phyloP scores from a whole-genome alignment of 2,113 vertebrate species.

The Pycnonotus jocosus region DNA sequence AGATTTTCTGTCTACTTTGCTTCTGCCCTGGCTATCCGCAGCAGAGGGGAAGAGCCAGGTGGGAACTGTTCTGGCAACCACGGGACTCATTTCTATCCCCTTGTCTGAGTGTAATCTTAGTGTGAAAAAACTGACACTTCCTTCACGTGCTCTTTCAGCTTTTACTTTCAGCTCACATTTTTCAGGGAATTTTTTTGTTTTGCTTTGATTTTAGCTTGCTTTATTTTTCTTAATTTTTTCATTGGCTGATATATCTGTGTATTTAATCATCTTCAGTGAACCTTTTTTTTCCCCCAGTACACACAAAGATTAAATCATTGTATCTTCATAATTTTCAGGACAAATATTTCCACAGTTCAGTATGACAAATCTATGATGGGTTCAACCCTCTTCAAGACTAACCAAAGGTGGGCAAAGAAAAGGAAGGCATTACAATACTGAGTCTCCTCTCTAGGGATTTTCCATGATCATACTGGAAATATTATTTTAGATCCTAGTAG shows the following conservation, averaged over 20 bases:
- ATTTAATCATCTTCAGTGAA: neutral
- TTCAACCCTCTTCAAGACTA: neutral
- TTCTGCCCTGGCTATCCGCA: neutral
- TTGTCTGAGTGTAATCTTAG: neutral
- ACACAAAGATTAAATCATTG: neutral
- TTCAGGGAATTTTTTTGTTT: neutral
- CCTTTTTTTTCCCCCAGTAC: accelerated
- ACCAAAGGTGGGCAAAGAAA: neutral
- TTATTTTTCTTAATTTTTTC: neutral
- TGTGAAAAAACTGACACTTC: neutral
- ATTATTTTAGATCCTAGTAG: neutral
- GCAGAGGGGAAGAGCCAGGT: neutral
- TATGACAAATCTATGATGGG: neutral
- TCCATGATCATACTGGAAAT: neutral
- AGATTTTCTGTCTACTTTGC: neutral
- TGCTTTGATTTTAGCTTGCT: neutral
- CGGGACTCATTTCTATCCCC: neutral
- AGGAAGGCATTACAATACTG: neutral
- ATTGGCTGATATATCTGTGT: neutral
- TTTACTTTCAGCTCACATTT: neutral
- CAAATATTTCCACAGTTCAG: neutral
- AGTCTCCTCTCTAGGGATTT: neutral
- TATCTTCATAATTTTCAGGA: neutral
- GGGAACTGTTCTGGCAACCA: neutral
- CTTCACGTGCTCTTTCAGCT: neutral